These are phyloP conservation scores for Sebastolobus altivelis DNA, from an alignment of 2,797 vertebrate species.

Conservation along the genomic window DNA sequence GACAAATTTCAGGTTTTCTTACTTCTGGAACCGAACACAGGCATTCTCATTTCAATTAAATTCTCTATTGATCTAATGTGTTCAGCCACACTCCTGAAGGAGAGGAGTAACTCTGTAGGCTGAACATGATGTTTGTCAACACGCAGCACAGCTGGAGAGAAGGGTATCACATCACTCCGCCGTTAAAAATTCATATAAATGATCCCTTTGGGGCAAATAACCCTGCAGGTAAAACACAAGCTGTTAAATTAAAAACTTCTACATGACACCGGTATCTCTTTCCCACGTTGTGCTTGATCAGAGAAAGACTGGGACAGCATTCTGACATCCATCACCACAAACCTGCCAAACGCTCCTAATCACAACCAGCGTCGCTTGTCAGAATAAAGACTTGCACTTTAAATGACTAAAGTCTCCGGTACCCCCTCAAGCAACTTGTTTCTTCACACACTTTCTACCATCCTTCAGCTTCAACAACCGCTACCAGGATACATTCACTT, in stretches of 20 bases:
- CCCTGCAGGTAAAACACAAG: slow-evolving; percentile 54
- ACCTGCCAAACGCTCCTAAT: slow-evolving; percentile 47
- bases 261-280: slow-evolving; percentile 9
- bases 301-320: slow-evolving; percentile 24
- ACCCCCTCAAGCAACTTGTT: slow-evolving; percentile 23
- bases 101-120: background rate
- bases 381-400: slow-evolving; percentile 26
- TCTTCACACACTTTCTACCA: slow-evolving; percentile 14
- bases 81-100: background rate
- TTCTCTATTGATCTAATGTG: slow-evolving; percentile 19
- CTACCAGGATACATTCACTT: background rate
- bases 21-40: background rate
- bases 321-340: slow-evolving; percentile 48
- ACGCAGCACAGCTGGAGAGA: slow-evolving; percentile 18
- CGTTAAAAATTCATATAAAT: slow-evolving; percentile 36
- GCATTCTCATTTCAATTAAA: background rate
- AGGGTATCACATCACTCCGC: background rate
- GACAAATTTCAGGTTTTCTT: background rate
- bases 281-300: slow-evolving; percentile 40
- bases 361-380: slow-evolving; percentile 37
- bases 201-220: slow-evolving; percentile 38
- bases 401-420: slow-evolving; percentile 29
- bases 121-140: slow-evolving; percentile 16
- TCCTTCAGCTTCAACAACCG: slow-evolving; percentile 12
- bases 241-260: slow-evolving; percentile 52